A percentile compares a stretch with the other conserved stretches of the same genome.
Evolutionary conservation across 2,113 vertebrate species (phyloP).

Genomic region (Alaudala cheleensis): DNA sequence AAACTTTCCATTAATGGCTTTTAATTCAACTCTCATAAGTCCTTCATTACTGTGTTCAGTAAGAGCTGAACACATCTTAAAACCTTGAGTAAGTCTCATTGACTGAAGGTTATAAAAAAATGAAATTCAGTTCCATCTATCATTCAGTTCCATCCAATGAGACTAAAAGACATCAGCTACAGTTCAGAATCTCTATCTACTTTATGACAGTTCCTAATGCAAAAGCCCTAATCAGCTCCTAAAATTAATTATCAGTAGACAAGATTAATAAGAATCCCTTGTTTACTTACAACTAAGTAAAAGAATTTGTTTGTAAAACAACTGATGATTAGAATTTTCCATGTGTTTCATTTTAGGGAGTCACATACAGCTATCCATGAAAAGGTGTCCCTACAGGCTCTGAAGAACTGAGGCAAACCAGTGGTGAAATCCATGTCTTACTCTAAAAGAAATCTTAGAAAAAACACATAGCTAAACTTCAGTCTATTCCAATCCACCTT

Average conservation of each 20-base stretch:
- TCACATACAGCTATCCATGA: neutral
- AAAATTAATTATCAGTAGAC: neutral
- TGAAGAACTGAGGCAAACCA: neutral
- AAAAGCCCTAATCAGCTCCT: neutral
- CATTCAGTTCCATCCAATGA: neutral
- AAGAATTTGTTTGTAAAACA: neutral
- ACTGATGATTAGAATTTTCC: neutral
- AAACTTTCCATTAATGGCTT: neutral
- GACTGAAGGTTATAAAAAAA: neutral
- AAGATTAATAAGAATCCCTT: neutral
- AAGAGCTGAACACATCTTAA: neutral
- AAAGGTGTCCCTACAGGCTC: neutral
- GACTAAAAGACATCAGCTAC: neutral
- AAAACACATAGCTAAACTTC: neutral
- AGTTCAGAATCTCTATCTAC: neutral
- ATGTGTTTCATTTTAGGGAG: neutral
- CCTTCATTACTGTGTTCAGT: neutral
- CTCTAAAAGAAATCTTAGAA: neutral
- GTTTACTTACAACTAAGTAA: neutral
- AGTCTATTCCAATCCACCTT: neutral
- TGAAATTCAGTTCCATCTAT: neutral
- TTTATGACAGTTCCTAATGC: neutral
- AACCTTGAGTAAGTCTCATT: neutral
- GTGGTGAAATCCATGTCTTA: neutral
- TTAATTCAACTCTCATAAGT: neutral